Base-by-base conservation (phyloP, 2,797 vertebrate species). In the Hoplostethus atlanticus region DNA sequence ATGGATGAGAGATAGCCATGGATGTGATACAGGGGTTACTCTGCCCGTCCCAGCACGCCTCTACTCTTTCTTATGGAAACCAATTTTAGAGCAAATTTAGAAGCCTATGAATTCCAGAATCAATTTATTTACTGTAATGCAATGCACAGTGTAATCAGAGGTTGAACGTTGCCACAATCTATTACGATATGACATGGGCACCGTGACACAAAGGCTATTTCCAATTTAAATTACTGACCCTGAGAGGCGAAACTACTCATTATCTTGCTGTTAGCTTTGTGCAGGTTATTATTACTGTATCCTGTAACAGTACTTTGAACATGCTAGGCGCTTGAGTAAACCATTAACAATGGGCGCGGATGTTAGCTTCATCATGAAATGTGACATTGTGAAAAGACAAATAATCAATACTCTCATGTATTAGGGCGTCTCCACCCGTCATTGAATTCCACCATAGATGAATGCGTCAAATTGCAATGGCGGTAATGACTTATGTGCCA, bases 1-100 rank as follows among this genome's bases (percentile, higher is more conserved):
- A 73, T 68, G 69, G 69, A 83, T 84, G 64, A 85, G 57, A 68
- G 12, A 76, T 52, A 71, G 54, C n/a, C 34, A 34, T 11, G 34
- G 55, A 68, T 68, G 59, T 66, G 53, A 74, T 79, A 68, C 3
- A 40, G 15, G 10, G 48, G 47, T 46, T 78, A 65, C 60, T 60
- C 10, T 13, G 48, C 30, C 52, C 64, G 64, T 63, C 47, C 42
- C 40, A 54, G 21, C 40, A 56, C 53, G 28, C 17, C 38, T 62
- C 3, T 15, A 9, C 8, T 59, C 31, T 50, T 58, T 59, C 8
- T 66, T 47, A 64, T 76, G 55, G 47, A 64, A 63, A 76, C 54
- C 65, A 25, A 66, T 73, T 59, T 73, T 56, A 66, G 36, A 31
- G 50, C 52, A 30, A 55, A 48, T 63, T 48, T 28, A 63, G 60